A percentile compares a stretch with the other conserved stretches of the same genome.
These are phyloP conservation scores for Notothenia rossii DNA, from an alignment of 2,113 vertebrate genomes.

Conservation along the genomic window DNA sequence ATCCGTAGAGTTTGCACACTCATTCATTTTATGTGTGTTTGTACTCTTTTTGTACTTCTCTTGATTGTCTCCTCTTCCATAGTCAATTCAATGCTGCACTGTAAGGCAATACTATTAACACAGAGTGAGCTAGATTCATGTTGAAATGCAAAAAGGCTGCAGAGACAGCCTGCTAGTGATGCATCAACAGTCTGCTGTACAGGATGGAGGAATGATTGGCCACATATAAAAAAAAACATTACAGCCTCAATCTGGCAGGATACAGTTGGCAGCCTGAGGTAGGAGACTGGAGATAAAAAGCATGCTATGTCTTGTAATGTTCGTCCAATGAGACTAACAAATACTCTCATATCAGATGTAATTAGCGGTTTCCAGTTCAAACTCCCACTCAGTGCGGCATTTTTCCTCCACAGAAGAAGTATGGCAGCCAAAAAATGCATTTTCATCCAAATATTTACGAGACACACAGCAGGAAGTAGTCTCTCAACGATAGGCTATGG, in stretches of 20 bases:
- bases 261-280: slow-evolving; percentile 36
- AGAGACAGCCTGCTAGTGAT: not conserved
- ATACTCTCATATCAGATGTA: slow-evolving; percentile 37
- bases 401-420: slow-evolving; percentile 12
- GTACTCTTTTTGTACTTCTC: not conserved
- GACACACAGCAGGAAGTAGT: not conserved
- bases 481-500: not conserved
- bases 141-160: not conserved
- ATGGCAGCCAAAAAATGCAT: not conserved
- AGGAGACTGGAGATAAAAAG: slow-evolving; percentile 40
- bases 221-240: slow-evolving; percentile 33
- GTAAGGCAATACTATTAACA: not conserved
- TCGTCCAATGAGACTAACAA: slow-evolving; percentile 47
- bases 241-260: slow-evolving; percentile 23
- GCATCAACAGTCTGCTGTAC: slow-evolving; percentile 7
- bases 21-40: not conserved
- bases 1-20: not conserved
- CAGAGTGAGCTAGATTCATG: not conserved
- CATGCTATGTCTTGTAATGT: slow-evolving; percentile 38
- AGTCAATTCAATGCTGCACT: not conserved
- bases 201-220: slow-evolving; percentile 22
- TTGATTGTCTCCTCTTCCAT: not conserved
- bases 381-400: slow-evolving; percentile 31
- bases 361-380: slow-evolving; percentile 31
- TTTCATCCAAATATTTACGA: slow-evolving; percentile 25